Conservation (phyloP, 1,140 invertebrate genomes). For the Holcopasites calliopsidis region DNA sequence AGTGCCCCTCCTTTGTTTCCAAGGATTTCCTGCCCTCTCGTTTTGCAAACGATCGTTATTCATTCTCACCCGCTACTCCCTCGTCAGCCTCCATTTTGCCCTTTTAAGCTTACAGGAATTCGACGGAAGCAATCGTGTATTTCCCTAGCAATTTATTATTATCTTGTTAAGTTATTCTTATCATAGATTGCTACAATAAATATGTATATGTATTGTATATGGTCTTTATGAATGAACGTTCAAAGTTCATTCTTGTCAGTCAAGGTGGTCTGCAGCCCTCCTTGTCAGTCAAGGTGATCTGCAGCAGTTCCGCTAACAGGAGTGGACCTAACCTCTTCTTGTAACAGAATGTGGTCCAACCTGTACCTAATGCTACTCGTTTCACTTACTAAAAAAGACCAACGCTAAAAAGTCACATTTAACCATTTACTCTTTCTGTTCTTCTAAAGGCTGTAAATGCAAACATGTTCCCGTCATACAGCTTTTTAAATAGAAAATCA, state of each 20-base stretch:
- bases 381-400: background rate
- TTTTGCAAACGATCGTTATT: constrained; percentile 25
- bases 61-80: background rate
- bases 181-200: too few relatives aligned
- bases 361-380: background rate
- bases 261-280: too few relatives aligned
- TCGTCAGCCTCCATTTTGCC: background rate
- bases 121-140: too few relatives aligned
- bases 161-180: too few relatives aligned
- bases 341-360: background rate
- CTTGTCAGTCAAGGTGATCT: background rate
- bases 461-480: background rate
- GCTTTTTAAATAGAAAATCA: background rate
- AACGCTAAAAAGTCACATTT: background rate
- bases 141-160: too few relatives aligned
- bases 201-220: too few relatives aligned
- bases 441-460: too few relatives aligned
- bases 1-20: constrained; percentile 29
- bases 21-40: constrained; percentile 48
- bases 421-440: background rate
- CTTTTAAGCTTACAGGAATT: too few relatives aligned
- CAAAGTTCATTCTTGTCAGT: too few relatives aligned
- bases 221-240: background rate
- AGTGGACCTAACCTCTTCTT: background rate
- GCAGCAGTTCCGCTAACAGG: background rate